These are phyloP conservation scores for Syrrhaptes paradoxus DNA, from an alignment of 2,113 vertebrate genomes.

Conservation along the genomic window DNA sequence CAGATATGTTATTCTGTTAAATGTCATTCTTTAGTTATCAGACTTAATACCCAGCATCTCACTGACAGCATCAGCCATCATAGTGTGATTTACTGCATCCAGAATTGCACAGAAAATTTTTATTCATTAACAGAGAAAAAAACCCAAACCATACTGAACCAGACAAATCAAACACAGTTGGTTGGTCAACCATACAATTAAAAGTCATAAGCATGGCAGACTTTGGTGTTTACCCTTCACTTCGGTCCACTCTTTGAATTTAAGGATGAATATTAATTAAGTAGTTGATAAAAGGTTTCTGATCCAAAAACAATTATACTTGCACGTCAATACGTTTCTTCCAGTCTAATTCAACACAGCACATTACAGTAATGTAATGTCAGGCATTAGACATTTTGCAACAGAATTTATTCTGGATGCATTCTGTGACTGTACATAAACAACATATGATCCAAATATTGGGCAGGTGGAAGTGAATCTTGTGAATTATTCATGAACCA, in stretches of 20 bases:
- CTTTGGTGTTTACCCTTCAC: neutral
- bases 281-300: neutral
- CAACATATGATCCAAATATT: constrained; percentile 10
- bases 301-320: neutral
- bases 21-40: constrained; percentile 34
- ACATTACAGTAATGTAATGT: neutral
- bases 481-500: constrained; percentile 30
- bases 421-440: neutral
- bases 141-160: neutral
- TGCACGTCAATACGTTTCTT: neutral
- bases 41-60: neutral
- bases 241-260: neutral
- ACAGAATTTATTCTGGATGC: neutral
- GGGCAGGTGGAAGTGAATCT: neutral
- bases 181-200: neutral
- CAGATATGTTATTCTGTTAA: neutral
- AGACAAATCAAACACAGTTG: constrained; percentile 31
- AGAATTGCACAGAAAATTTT: constrained; percentile 12
- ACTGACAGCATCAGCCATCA: constrained; percentile 23
- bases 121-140: constrained; percentile 9
- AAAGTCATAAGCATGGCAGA: neutral
- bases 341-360: neutral
- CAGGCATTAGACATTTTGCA: neutral
- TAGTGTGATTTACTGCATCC: constrained; percentile 10
- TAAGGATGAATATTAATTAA: neutral